A percentile compares a stretch with the other conserved stretches of the same genome.
Conservation (phyloP, 2,113 vertebrate genomes). For the Rhinolophus sinicus region DNA sequence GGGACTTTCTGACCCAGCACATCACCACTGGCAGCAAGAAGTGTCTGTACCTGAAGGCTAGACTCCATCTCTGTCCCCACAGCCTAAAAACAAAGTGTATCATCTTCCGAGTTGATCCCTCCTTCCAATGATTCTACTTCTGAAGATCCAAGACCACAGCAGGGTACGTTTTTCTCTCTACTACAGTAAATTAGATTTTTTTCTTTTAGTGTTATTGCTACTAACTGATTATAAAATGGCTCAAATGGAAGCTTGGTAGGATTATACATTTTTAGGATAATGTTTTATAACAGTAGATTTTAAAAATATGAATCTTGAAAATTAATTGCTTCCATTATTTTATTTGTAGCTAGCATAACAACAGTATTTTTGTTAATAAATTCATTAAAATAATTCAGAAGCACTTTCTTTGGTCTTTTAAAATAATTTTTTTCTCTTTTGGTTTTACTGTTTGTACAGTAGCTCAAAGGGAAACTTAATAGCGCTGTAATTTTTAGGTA, state of each 20-base stretch:
- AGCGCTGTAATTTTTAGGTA: neutral
- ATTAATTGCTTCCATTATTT: neutral
- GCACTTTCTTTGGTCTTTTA: neutral
- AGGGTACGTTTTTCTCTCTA: neutral
- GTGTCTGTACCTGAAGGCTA: neutral
- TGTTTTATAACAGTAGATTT: neutral
- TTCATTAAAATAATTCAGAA: conserved; percentile 3
- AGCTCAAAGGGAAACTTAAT: neutral
- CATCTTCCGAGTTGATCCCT: neutral
- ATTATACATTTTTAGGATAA: neutral
- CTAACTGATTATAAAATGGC: neutral
- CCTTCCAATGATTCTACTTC: neutral
- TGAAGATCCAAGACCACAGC: neutral
- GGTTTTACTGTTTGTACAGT: neutral
- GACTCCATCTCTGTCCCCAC: neutral
- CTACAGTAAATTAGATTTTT: neutral
- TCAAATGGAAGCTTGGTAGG: neutral
- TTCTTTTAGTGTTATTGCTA: neutral
- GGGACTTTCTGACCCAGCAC: neutral
- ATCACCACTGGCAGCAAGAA: neutral
- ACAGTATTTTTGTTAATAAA: neutral
- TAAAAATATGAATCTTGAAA: neutral
- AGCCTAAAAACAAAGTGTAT: neutral
- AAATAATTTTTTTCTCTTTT: neutral
- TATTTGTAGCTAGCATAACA: neutral